Evolutionary conservation across 2,113 vertebrate genomes (phyloP), one percentile per base, ranked within the genome.

Genomic region (Paracanthobrama guichenoti): DNA sequence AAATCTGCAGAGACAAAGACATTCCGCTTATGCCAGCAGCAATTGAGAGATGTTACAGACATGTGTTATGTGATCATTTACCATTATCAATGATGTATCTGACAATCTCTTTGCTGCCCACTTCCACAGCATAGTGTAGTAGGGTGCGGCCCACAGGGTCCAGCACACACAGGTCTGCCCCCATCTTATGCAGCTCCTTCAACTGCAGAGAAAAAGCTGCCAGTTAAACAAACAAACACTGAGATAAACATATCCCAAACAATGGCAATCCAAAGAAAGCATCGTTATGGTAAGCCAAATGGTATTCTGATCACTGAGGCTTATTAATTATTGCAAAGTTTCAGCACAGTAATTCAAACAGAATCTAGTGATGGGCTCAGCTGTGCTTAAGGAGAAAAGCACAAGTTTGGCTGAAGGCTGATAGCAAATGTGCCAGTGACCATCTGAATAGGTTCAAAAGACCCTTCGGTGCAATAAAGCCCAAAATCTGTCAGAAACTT

Each of bases 91-190:
- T 94, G 86, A 98, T 94, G 91, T 96, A 99, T 89, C 94, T 95
- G 84, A 98, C 97, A 46, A 95, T 95, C 44, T 99, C 97, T 89
- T 98, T 98, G 93, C 95, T 96, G 84, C 96, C 97, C 0, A 93
- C 90, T 59, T 91, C 92, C 84, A 97, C 96, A 0, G 97, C 97
- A 0, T 97, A 95, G 89, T 99, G 96, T 16, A 99, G 92, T 55
- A 98, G 91, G 0, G 96, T 98, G 86, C 95, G 94, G 50, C 96
- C 95, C 0, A 82, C 93, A 8, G 89, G 85, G 31, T 99, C 97
- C 75, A 95, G 90, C 76, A 91, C 89, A 39, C 92, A 91, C 81
- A 99, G 92, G 89, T 97, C 94, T 0, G 93, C 96, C 53, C 97
- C 96, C n/a, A 94, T 94, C 72, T 35, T 90, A 87, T 98, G 97